Conservation (phyloP, 2,888 invertebrate species). For the Atrina japonica region DNA sequence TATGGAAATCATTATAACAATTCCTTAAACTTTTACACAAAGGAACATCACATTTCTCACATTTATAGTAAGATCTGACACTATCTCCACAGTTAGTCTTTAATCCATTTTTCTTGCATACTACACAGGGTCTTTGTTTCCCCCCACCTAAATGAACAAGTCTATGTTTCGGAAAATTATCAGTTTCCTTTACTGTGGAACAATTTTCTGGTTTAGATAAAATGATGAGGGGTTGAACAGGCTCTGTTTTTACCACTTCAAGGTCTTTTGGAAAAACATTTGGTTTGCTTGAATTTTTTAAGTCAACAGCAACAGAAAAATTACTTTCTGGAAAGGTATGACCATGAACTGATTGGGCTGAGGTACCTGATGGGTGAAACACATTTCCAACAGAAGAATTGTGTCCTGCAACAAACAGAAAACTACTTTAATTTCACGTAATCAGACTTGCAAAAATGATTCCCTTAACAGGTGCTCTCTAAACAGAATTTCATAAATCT, state of each 20-base stretch:
- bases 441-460: too few relatives aligned
- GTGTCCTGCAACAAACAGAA: constrained; percentile 4
- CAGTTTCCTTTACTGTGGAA: too few relatives aligned
- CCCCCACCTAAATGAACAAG: constrained; percentile 34
- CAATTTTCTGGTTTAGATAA: too few relatives aligned
- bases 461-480: too few relatives aligned
- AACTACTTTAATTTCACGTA: neutral
- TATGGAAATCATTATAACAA: constrained; percentile 30
- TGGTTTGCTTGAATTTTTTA: neutral
- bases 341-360: neutral
- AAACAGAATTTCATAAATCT: too few relatives aligned
- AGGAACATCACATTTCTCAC: constrained; percentile 35
- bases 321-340: neutral
- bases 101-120: constrained; percentile 28
- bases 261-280: too few relatives aligned
- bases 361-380: neutral
- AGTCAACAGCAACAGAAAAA: neutral
- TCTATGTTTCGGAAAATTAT: constrained; percentile 15
- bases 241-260: too few relatives aligned
- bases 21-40: constrained; percentile 35
- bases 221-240: too few relatives aligned
- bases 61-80: constrained; percentile 37
- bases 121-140: constrained; percentile 36
- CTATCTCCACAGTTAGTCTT: constrained; percentile 32
- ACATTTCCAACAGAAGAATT: neutral